These are phyloP conservation scores for Virgularia gustaviana DNA, from an alignment of 92 coral and sea anemone species.

Conservation along the genomic window DNA sequence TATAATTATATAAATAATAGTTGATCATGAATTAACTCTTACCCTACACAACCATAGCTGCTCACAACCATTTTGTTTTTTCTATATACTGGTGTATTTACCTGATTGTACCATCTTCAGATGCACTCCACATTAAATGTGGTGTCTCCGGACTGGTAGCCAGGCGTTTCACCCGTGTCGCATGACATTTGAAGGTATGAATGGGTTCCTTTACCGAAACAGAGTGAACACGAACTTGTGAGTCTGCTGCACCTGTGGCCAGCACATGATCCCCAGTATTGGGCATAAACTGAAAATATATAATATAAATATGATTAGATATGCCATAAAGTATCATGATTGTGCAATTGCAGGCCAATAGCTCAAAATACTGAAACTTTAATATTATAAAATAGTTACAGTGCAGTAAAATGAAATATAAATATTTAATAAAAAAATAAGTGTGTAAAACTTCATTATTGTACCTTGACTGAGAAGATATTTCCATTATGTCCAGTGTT, in stretches of 20 bases:
- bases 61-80: too few species aligned
- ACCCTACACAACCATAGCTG: background rate
- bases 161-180: constrained; percentile 91
- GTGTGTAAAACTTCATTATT: background rate
- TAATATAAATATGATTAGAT: too few species aligned
- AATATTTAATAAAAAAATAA: background rate
- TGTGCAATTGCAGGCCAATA: too few species aligned
- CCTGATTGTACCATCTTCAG: constrained; percentile 98
- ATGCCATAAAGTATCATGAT: too few species aligned
- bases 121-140: constrained; percentile 86
- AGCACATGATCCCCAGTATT: constrained; percentile 71
- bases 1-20: constrained; percentile 43
- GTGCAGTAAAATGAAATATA: background rate
- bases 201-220: constrained; percentile 74
- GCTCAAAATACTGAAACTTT: background rate
- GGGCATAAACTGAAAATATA: constrained; percentile 69
- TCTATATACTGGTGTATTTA: too few species aligned
- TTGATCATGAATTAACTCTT: background rate
- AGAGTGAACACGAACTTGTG: constrained; percentile 90
- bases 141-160: constrained; percentile 89
- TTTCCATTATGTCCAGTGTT: constrained; percentile 92
- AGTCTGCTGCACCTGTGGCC: constrained; percentile 96
- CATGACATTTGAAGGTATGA: constrained; percentile 78
- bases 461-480: constrained; percentile 87
- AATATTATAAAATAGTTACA: background rate